Conservation (phyloP, 2,113 vertebrate genomes). For the Forbesichthys papilliferus region DNA sequence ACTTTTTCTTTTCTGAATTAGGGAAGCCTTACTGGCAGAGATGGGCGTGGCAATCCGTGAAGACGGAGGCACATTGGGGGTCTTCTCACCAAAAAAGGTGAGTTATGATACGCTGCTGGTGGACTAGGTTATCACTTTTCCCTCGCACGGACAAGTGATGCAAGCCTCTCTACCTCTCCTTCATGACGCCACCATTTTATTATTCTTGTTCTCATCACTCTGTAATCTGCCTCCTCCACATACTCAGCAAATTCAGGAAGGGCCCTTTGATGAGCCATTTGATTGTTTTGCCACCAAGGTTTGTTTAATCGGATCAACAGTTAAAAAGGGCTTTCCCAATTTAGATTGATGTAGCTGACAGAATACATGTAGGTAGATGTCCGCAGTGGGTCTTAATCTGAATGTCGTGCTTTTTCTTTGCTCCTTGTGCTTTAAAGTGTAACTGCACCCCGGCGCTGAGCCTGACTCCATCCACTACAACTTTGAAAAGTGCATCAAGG, state of each 20-base stretch:
- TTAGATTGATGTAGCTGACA: no score
- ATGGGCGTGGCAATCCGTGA: conserved; percentile 99
- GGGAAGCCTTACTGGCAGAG: conserved; percentile 95
- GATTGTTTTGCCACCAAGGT: conserved; percentile 85
- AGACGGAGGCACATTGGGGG: conserved; percentile 96
- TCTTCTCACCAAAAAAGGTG: conserved; percentile 99
- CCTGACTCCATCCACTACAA: no score
- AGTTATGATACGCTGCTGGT: conserved; percentile 1
- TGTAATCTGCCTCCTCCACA: conserved; percentile 59
- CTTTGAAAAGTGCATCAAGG: no score
- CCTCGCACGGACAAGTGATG: conserved; percentile 25
- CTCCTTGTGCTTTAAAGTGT: background rate
- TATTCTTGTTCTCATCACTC: conserved; percentile 31
- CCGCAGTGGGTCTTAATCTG: no score
- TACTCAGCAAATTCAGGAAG: conserved; percentile 79
- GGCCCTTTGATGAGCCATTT: conserved; percentile 80
- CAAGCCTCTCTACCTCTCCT: conserved; percentile 8
- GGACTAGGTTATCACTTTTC: background rate
- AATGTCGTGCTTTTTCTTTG: conserved; percentile 2
- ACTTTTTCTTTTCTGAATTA: conserved; percentile 52
- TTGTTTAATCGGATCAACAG: conserved; percentile 69
- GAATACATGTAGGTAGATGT: no score
- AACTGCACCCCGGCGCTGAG: no score
- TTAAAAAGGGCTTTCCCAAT: no score
- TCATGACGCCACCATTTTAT: conserved; percentile 30